Base-by-base conservation (phyloP, 2,797 vertebrate species). In the Aldrovandia affinis region DNA sequence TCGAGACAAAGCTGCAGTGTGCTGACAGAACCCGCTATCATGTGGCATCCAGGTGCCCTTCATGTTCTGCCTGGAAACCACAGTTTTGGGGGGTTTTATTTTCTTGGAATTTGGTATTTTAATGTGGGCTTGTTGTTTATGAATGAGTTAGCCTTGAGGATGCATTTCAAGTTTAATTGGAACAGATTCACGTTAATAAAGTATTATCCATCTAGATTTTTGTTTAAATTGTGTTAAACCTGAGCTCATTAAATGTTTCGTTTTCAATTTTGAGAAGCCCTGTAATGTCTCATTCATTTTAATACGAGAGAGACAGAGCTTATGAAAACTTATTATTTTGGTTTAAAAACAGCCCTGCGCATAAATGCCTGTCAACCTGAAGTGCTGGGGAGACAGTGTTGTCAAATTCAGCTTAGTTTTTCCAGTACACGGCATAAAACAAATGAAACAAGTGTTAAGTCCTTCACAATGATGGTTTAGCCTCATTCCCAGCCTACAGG, bases 391-490 rank as follows among this genome's bases (percentile, higher is more conserved):
- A 52, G 75, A 84, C 75, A 50, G 73, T 39, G 15, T n/a, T n/a
- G 30, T 65, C 39, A 30, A 61, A 77, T 70, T 4, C 15, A 59
- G 22, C 50, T 55, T 14, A 28, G 54, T 52, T 54, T 14, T 25
- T 30, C 30, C 52, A 1, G 36, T 80, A 68, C 57, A 28, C 12
- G 47, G 89, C 90, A 87, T 89, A 89, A 87, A 89, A 88, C 89
- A 88, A 89, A 93, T 87, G 82, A 85, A 90, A 89, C 92, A 92
- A 89, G 92, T 93, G 92, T 91, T 87, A 85, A 91, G 91, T 91
- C 93, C 90, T 88, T 89, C 83, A 55, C 85, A 84, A 90, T 55
- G 89, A 89, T 75, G 86, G 88, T 47, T 88, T 78, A 83, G 42
- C 85, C 20, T 86, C 86, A 80, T 85, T 52, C 86, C 65, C 81